Conservation (phyloP, 2,113 vertebrate species). For the Miniopterus natalensis region DNA sequence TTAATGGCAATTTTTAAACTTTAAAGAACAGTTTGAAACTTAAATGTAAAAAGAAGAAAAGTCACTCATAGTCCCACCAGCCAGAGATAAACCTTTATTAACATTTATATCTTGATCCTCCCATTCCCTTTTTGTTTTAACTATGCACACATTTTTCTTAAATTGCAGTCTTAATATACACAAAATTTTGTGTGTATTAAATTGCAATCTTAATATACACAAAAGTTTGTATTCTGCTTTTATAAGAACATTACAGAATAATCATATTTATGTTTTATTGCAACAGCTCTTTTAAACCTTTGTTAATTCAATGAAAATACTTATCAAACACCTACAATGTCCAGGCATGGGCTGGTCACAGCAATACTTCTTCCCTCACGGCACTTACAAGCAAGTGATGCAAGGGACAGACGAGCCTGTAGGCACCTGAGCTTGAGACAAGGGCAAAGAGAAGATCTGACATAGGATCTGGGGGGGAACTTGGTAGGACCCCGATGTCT, state of each 20-base stretch:
- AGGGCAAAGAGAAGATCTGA: background rate
- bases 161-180: background rate
- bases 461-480: background rate
- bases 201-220: background rate
- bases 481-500: background rate
- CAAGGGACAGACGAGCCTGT: background rate
- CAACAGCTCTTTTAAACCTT: background rate
- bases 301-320: background rate
- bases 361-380: background rate
- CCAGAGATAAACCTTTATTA: background rate
- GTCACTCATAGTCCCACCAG: background rate
- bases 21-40: conserved; percentile 53
- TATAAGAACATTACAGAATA: background rate
- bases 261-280: background rate
- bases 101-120: background rate
- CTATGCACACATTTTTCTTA: background rate
- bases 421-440: background rate
- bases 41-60: conserved; percentile 49
- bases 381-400: background rate
- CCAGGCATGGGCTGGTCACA: background rate
- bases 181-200: background rate
- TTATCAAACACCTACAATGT: no score
- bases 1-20: conserved; percentile 45
- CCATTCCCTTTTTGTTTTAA: background rate
- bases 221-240: background rate